Conservation (phyloP, 2,113 vertebrate species). For the Lagopus leucura region DNA sequence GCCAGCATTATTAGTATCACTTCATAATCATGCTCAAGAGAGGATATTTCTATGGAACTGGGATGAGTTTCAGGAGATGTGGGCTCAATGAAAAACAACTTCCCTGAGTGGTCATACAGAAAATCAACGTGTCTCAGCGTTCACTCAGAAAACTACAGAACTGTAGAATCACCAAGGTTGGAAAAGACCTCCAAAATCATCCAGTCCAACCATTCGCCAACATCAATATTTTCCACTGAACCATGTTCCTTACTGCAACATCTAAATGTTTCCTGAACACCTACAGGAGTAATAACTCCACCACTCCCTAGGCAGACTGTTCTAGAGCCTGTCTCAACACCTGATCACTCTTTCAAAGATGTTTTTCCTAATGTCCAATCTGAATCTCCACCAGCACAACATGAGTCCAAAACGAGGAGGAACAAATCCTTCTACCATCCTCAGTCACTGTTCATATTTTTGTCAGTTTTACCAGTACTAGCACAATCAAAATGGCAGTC, state of each 20-base stretch:
- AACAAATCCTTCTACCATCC: background rate
- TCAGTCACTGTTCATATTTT: background rate
- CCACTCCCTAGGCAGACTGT: no score
- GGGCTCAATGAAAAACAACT: background rate
- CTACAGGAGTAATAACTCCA: no score
- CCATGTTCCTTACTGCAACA: no score
- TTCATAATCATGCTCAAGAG: background rate
- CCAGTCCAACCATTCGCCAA: no score
- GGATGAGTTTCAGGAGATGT: background rate
- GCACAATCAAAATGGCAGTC: background rate
- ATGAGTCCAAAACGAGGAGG: background rate
- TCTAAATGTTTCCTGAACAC: no score
- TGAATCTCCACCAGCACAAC: no score
- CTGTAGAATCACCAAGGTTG: no score
- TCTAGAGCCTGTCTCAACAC: no score
- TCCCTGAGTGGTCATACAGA: fast-evolving
- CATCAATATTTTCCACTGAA: no score
- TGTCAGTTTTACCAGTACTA: background rate
- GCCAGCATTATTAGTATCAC: background rate
- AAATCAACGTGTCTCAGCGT: fast-evolving
- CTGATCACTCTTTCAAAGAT: no score
- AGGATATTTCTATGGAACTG: background rate
- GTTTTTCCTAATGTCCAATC: no score
- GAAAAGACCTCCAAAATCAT: no score
- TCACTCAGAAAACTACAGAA: background rate